Evolutionary conservation across 2,113 vertebrate species (phyloP).

Genomic region (Monopterus albus): DNA sequence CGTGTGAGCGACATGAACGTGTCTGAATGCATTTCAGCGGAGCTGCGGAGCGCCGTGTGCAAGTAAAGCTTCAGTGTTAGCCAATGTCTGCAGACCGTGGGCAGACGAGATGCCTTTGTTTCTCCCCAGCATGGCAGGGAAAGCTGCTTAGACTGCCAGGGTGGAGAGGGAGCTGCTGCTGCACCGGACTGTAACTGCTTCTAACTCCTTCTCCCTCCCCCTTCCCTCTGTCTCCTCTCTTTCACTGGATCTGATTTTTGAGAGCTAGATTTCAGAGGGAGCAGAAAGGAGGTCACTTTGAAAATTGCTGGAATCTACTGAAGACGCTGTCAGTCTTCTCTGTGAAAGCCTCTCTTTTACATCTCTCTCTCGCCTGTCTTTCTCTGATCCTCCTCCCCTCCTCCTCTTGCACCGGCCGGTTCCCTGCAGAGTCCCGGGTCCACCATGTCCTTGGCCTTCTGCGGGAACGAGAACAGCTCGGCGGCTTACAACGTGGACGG

Average conservation of each 20-base stretch:
- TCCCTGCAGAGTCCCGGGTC: slow-evolving; percentile 79
- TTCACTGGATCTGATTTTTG: slow-evolving; percentile 38
- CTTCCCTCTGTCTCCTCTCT: slow-evolving; percentile 31
- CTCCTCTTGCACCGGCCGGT: slow-evolving; percentile 28
- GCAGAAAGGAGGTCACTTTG: slow-evolving; percentile 52
- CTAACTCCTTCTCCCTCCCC: slow-evolving; percentile 28
- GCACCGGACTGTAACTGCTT: slow-evolving; percentile 54
- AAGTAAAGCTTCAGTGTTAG: slow-evolving; percentile 35
- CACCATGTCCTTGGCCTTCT: slow-evolving; percentile 98
- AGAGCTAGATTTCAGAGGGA: slow-evolving; percentile 42
- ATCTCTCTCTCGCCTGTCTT: slow-evolving; percentile 41
- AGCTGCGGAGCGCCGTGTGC: slow-evolving; percentile 29
- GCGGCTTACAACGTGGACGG: slow-evolving; percentile 93
- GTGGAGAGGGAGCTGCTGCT: slow-evolving; percentile 49
- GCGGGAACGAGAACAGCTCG: slow-evolving; percentile 93
- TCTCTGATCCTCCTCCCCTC: slow-evolving; percentile 32
- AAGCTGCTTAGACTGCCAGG: slow-evolving; percentile 61
- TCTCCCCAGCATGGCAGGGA: slow-evolving; percentile 51
- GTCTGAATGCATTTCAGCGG: slow-evolving; percentile 53
- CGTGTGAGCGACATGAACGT: slow-evolving; percentile 22
- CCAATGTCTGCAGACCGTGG: slow-evolving; percentile 64
- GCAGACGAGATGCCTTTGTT: slow-evolving; percentile 63
- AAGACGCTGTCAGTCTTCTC: slow-evolving; percentile 23
- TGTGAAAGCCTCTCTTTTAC: slow-evolving; percentile 29
- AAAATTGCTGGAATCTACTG: slow-evolving; percentile 42